These are phyloP conservation scores for Stenodera caucasica DNA, from an alignment of 2,888 invertebrate genomes.

Conservation along the genomic window DNA sequence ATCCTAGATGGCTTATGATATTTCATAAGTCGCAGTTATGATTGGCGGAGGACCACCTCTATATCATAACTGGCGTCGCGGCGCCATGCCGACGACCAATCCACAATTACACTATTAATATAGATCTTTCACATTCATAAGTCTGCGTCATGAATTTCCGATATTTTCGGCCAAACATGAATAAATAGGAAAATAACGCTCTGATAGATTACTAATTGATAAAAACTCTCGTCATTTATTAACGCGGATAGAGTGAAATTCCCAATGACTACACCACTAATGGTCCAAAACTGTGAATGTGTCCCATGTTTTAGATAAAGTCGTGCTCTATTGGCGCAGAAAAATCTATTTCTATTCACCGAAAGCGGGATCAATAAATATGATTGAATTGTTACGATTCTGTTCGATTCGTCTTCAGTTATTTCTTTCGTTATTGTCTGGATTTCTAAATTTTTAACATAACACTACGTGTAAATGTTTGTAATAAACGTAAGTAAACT, in stretches of 20 bases:
- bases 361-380: not conserved
- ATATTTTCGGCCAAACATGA: no score
- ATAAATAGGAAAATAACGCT: no score
- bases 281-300: not conserved
- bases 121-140: no score
- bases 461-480: conserved; percentile 13
- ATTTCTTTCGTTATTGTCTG: not conserved
- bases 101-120: not conserved
- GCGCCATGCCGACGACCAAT: conserved; percentile 29
- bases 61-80: conserved; percentile 39
- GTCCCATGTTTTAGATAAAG: not conserved
- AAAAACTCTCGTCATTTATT: not conserved
- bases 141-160: no score
- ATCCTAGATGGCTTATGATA: conserved; percentile 48
- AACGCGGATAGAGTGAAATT: not conserved
- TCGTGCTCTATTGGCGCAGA: not conserved
- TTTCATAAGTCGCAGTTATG: conserved; percentile 48
- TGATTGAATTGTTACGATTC: not conserved
- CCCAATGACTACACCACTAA: not conserved
- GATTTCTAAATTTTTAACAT: conserved; percentile 5
- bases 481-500: conserved; percentile 47
- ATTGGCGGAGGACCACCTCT: conserved; percentile 43
- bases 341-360: not conserved
- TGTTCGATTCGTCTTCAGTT: not conserved
- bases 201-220: no score